Conservation (phyloP, 2,888 invertebrate genomes). For the Branchinecta sandiegonensis region DNA sequence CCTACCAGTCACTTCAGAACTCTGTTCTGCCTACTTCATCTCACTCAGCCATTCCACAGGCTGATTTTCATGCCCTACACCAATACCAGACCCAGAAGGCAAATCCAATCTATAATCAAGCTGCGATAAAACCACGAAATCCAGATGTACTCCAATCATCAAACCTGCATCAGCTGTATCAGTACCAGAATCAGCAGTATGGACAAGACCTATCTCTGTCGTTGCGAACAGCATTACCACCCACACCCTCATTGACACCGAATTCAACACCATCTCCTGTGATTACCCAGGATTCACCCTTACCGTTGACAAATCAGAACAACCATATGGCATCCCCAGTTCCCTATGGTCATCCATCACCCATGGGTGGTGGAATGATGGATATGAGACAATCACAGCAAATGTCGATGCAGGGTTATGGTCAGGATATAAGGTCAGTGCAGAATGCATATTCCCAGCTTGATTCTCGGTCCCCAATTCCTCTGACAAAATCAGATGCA, state of each 20-base stretch:
- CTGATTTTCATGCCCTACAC: neutral
- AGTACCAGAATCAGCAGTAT: slow-evolving; percentile 11
- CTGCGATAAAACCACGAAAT: neutral
- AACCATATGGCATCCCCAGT: neutral
- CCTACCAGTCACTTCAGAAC: slow-evolving; percentile 1
- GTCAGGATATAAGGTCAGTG: neutral
- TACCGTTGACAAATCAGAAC: neutral
- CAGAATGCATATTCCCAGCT: neutral
- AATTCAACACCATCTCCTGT: slow-evolving; percentile 13
- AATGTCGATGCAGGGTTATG: neutral
- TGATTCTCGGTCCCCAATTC: neutral
- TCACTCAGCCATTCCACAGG: neutral
- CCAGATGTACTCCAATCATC: slow-evolving; percentile 5
- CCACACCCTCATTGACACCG: neutral
- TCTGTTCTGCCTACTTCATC: neutral
- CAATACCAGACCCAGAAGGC: neutral
- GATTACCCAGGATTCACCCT: slow-evolving; percentile 3
- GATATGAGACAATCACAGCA: slow-evolving; percentile 9
- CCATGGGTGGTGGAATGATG: neutral
- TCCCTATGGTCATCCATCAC: neutral
- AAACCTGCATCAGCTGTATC: neutral
- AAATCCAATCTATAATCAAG: slow-evolving; percentile 5
- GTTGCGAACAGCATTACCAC: neutral
- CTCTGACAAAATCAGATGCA: neutral
- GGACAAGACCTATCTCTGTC: neutral